Evolutionary conservation across 1,140 invertebrate genomes (phyloP).

Genomic region (Drosophila triauraria): DNA sequence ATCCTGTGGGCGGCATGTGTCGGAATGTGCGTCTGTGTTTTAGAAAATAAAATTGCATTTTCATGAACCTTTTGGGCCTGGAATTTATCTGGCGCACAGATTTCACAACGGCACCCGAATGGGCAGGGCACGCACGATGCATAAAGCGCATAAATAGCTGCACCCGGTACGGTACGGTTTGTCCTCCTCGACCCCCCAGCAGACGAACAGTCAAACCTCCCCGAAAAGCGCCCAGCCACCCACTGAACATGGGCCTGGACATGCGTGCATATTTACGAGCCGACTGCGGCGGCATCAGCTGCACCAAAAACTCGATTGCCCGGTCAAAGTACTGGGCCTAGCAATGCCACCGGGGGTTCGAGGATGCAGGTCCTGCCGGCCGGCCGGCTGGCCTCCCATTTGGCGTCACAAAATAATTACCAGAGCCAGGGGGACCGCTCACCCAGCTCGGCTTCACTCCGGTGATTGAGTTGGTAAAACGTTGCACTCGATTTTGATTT

Average conservation of each 20-base stretch:
- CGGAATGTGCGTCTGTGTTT: constrained; percentile 72
- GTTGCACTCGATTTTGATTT: constrained; percentile 80
- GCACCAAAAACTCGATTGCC: constrained; percentile 80
- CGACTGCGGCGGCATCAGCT: constrained; percentile 79
- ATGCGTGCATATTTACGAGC: constrained; percentile 83
- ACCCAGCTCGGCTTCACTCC: constrained; percentile 28
- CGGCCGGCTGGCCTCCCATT: constrained; percentile 43
- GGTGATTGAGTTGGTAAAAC: constrained; percentile 81
- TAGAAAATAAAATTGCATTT: constrained; percentile 84
- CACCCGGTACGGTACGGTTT: constrained; percentile 44
- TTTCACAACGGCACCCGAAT: constrained; percentile 66
- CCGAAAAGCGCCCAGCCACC: constrained; percentile 7
- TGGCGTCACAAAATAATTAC: constrained; percentile 82
- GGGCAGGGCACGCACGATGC: constrained; percentile 76
- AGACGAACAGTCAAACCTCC: neutral
- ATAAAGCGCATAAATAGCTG: constrained; percentile 81
- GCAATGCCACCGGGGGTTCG: constrained; percentile 15
- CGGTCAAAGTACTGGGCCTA: constrained; percentile 33
- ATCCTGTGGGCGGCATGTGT: constrained; percentile 44
- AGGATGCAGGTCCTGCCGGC: constrained; percentile 22
- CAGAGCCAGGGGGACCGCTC: constrained; percentile 56
- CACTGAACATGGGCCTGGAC: constrained; percentile 57
- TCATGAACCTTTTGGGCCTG: constrained; percentile 77
- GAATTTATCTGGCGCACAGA: constrained; percentile 81
- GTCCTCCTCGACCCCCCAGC: neutral